Evolutionary conservation across 2,888 invertebrate genomes (phyloP).

Genomic region (Fragum whitleyi): DNA sequence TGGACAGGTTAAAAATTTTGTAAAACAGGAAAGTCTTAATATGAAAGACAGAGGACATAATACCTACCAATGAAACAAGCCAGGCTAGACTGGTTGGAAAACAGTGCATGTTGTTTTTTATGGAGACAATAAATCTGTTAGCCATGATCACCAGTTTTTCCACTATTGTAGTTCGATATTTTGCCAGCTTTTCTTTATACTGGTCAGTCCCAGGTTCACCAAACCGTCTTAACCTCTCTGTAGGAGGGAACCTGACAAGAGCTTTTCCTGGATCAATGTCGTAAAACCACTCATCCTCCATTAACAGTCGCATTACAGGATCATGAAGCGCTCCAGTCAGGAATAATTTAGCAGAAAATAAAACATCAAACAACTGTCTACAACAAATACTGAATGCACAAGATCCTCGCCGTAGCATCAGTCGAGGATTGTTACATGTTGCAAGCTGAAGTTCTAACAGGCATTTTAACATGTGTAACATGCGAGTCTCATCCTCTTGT

Average conservation of each 20-base stretch:
- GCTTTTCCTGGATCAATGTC: slow-evolving; percentile 95
- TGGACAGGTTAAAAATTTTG: no score
- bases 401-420: slow-evolving; percentile 91
- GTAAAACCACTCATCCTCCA: slow-evolving; percentile 95
- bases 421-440: slow-evolving; percentile 88
- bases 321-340: slow-evolving; percentile 95
- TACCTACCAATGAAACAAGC: slow-evolving; percentile 91
- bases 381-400: slow-evolving; percentile 95
- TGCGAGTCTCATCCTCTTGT: slow-evolving; percentile 89
- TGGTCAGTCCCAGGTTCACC: slow-evolving; percentile 91
- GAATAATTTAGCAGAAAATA: slow-evolving; percentile 96
- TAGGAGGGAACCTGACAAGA: slow-evolving; percentile 88
- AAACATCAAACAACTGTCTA: slow-evolving; percentile 94
- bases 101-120: slow-evolving; percentile 93
- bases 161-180: slow-evolving; percentile 91
- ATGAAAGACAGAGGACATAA: neutral
- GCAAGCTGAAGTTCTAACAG: slow-evolving; percentile 91
- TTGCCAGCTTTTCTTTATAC: slow-evolving; percentile 90
- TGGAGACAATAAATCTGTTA: slow-evolving; percentile 92
- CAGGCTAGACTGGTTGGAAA: slow-evolving; percentile 95
- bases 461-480: slow-evolving; percentile 82
- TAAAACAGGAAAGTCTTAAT: no score
- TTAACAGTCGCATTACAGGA: slow-evolving; percentile 95
- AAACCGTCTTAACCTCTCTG: slow-evolving; percentile 89
- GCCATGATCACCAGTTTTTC: slow-evolving; percentile 92